phyloP scores from a whole-genome alignment of 2,113 vertebrate species.

The Spea bombifrons region DNA sequence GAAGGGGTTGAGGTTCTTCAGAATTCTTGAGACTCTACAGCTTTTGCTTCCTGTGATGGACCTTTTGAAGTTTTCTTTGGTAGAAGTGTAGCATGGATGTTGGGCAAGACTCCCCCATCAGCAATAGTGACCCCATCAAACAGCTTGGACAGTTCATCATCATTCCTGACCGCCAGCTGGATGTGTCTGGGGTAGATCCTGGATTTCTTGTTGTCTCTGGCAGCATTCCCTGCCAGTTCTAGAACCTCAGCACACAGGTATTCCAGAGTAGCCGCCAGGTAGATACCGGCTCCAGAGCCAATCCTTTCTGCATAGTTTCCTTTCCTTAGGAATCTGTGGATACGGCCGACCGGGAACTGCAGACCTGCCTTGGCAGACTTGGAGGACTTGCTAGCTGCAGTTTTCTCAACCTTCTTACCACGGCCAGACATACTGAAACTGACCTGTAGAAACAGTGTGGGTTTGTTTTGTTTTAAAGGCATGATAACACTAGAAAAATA shows the following conservation, averaged over 20 bases:
- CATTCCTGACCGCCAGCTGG: constrained; percentile 69
- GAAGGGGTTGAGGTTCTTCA: not conserved
- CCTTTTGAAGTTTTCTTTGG: constrained; percentile 57
- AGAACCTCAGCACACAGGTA: constrained; percentile 70
- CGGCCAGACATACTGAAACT: constrained; percentile 65
- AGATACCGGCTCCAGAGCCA: constrained; percentile 59
- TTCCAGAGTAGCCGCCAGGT: constrained; percentile 68
- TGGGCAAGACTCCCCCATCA: constrained; percentile 66
- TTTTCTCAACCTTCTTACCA: constrained; percentile 54
- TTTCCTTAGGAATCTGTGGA: constrained; percentile 62
- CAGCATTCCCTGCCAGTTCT: constrained; percentile 69
- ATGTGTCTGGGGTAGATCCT: constrained; percentile 69
- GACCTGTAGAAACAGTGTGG: no score
- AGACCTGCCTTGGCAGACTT: constrained; percentile 62
- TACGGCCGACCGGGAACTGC: constrained; percentile 67
- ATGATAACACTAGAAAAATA: no score
- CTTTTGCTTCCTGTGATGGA: not conserved
- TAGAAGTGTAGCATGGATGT: constrained; percentile 62
- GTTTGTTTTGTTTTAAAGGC: no score
- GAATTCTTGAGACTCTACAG: not conserved
- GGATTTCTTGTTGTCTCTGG: constrained; percentile 61
- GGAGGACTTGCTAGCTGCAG: not conserved
- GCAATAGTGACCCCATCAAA: constrained; percentile 65
- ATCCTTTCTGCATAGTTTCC: constrained; percentile 59
- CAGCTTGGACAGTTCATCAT: constrained; percentile 68